Conservation (phyloP, 2,113 vertebrate species). For the Rhabdomys dilectus region DNA sequence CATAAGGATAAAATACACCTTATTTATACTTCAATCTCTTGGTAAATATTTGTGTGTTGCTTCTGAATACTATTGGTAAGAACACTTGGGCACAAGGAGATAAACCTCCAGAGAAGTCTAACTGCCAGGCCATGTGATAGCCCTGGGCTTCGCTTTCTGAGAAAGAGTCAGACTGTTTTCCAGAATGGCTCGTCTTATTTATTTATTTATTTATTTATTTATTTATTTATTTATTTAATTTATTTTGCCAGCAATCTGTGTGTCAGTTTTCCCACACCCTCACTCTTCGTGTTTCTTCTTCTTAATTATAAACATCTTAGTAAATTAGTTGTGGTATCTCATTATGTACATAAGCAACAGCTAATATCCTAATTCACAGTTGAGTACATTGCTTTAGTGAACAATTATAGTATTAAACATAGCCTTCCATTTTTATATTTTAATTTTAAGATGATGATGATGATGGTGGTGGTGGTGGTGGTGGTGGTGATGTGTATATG, state of each 20-base stretch:
- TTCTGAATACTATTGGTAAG: neutral
- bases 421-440: constrained; percentile 37
- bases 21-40: neutral
- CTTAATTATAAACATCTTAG: neutral
- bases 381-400: constrained; percentile 31
- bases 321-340: neutral
- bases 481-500: neutral
- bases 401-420: neutral
- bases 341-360: neutral
- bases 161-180: neutral
- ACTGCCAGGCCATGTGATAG: neutral
- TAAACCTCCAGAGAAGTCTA: neutral
- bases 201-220: constrained; percentile 12
- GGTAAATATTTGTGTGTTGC: neutral
- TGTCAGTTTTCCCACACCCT: neutral
- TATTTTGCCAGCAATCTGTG: neutral
- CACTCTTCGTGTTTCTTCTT: constrained; percentile 23
- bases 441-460: neutral
- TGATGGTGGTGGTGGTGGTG: neutral
- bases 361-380: constrained; percentile 45
- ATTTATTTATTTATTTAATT: neutral
- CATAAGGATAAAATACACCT: neutral
- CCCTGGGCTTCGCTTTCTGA: neutral
- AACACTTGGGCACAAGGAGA: neutral
- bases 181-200: neutral